phyloP scores from a whole-genome alignment of 2,888 invertebrate genomes.

The Agonopterix subpropinquella region DNA sequence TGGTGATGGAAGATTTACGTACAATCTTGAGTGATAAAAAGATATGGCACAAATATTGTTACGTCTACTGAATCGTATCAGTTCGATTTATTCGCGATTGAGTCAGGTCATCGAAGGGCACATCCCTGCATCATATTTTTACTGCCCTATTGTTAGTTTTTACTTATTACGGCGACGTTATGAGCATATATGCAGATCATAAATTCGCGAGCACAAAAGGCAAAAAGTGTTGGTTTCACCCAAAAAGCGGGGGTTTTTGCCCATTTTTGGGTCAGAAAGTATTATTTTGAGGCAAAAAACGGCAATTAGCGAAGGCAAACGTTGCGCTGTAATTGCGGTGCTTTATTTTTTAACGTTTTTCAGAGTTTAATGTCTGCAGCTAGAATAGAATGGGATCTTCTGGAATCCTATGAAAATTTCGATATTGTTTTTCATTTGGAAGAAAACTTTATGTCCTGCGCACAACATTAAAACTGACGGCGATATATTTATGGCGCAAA shows the following conservation, averaged over 20 bases:
- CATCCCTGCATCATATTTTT: slow-evolving; percentile 6
- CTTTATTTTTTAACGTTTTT: slow-evolving; percentile 9
- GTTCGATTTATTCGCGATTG: too few relatives aligned
- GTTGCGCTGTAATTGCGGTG: slow-evolving; percentile 9
- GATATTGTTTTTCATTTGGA: not conserved
- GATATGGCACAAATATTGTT: too few relatives aligned
- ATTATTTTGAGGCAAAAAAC: slow-evolving; percentile 12
- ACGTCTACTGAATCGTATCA: too few relatives aligned
- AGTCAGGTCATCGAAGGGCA: too few relatives aligned
- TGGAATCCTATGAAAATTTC: too few relatives aligned
- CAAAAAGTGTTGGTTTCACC: slow-evolving; percentile 1
- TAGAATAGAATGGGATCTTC: not conserved
- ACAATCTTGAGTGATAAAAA: too few relatives aligned
- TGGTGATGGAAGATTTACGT: too few relatives aligned
- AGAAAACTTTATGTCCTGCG: not conserved
- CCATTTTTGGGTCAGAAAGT: slow-evolving; percentile 4
- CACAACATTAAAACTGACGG: too few relatives aligned
- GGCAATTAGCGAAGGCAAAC: slow-evolving; percentile 11
- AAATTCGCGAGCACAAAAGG: slow-evolving; percentile 8
- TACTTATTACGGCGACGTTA: not conserved
- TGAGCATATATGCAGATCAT: slow-evolving; percentile 11
- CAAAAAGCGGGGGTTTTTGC: slow-evolving; percentile 4
- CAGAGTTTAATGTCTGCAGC: slow-evolving; percentile 1
- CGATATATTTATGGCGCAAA: too few relatives aligned
- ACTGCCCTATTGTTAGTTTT: slow-evolving; percentile 11